Conservation (phyloP, 92 coral and sea anemone genomes). For the Siderastrea siderea region DNA sequence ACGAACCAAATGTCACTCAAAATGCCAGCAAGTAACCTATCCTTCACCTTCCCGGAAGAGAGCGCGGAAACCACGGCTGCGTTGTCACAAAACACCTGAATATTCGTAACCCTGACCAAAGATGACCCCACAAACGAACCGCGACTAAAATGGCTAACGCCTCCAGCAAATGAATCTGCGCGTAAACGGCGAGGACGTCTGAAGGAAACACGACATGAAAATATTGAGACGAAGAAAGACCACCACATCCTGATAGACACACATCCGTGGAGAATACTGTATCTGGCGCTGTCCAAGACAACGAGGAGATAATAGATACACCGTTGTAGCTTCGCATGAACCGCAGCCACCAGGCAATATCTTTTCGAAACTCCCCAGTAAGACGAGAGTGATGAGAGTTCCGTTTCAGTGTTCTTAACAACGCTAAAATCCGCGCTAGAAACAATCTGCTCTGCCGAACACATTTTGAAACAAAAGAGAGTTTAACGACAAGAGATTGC, state of each 20-base stretch:
- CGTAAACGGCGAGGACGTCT: background rate
- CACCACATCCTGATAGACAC: background rate
- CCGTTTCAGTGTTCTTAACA: conserved; percentile 17
- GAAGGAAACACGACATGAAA: background rate
- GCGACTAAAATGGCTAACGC: too few relatives aligned
- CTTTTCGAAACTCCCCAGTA: conserved; percentile 5
- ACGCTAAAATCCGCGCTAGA: conserved; percentile 19
- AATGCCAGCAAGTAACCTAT: background rate
- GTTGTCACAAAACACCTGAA: too few relatives aligned
- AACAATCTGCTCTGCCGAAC: conserved; percentile 44
- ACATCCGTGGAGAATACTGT: background rate
- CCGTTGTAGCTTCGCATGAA: too few relatives aligned
- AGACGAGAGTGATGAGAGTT: conserved; percentile 23
- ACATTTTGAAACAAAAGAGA: conserved; percentile 31
- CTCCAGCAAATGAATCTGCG: background rate
- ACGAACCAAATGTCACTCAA: too few relatives aligned
- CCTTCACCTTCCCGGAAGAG: conserved; percentile 4
- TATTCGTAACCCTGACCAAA: too few relatives aligned
- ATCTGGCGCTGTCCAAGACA: too few relatives aligned
- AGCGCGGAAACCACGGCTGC: background rate
- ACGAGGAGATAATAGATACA: too few relatives aligned
- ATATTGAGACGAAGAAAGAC: conserved; percentile 21
- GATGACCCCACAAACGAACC: too few relatives aligned
- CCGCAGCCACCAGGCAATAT: too few relatives aligned
- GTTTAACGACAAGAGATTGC: too few relatives aligned